A percentile compares a stretch with the other conserved stretches of the same genome.
These are phyloP conservation scores for Sphaerophoria rueppellii DNA, from an alignment of 2,888 invertebrate genomes.

Conservation along the genomic window DNA sequence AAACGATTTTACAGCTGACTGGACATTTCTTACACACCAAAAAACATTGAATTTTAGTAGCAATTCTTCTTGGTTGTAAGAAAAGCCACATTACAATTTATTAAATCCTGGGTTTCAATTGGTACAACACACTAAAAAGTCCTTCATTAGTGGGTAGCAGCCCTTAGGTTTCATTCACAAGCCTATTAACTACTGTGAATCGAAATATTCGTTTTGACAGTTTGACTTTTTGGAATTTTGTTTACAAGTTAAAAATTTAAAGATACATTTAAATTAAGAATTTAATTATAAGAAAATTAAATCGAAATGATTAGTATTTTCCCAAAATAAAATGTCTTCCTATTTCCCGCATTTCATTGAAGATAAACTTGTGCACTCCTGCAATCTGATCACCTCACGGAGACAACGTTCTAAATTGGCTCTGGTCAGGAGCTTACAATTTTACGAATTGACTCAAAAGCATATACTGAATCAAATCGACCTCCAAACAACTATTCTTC, in stretches of 20 bases:
- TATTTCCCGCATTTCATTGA: conserved; percentile 55
- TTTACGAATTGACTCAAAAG: conserved; percentile 78
- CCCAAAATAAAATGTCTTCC: conserved; percentile 40
- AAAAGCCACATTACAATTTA: no score
- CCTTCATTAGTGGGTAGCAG: no score
- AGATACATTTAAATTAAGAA: background rate
- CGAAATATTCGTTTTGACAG: no score
- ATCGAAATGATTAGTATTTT: conserved; percentile 23
- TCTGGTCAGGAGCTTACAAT: conserved; percentile 76
- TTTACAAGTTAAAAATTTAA: conserved; percentile 14
- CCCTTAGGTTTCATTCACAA: no score
- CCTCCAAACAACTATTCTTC: conserved; percentile 60
- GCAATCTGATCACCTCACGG: conserved; percentile 37
- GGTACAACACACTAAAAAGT: no score
- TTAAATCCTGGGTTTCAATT: no score
- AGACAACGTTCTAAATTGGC: conserved; percentile 66
- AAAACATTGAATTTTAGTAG: no score
- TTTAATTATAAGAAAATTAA: background rate
- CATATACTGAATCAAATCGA: conserved; percentile 76
- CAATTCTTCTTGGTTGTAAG: no score
- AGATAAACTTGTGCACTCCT: conserved; percentile 33
- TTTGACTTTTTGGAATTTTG: background rate
- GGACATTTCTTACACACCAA: no score
- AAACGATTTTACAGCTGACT: no score
- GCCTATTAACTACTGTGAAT: no score